Evolutionary conservation across 1,140 invertebrate genomes (phyloP).

Genomic region (Prorops nasuta): DNA sequence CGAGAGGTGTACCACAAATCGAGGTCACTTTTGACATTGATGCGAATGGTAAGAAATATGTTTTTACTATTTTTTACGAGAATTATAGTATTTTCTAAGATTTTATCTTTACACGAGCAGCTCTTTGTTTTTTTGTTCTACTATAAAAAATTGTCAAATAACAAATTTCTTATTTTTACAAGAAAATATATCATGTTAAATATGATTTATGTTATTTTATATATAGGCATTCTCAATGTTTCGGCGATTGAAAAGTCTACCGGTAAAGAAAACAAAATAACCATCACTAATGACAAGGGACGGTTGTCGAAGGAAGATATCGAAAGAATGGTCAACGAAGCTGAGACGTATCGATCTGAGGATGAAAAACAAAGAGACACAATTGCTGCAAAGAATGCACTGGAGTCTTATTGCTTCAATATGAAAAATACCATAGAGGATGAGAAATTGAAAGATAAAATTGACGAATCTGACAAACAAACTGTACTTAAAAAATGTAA

Average conservation of each 20-base stretch:
- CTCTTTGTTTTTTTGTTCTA: not conserved
- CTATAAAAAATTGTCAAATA: not conserved
- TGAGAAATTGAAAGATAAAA: slow-evolving; percentile 49
- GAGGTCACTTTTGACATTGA: slow-evolving; percentile 66
- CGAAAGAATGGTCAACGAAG: slow-evolving; percentile 75
- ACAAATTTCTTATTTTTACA: not conserved
- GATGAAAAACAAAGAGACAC: slow-evolving; percentile 68
- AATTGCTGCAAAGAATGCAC: slow-evolving; percentile 59
- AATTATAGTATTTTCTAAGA: not conserved
- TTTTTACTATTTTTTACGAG: not conserved
- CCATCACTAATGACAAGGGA: slow-evolving; percentile 83
- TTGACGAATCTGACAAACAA: slow-evolving; percentile 42
- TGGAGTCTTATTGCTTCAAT: slow-evolving; percentile 74
- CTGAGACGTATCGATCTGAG: slow-evolving; percentile 64
- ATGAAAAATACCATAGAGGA: slow-evolving; percentile 62
- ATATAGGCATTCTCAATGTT: slow-evolving; percentile 60
- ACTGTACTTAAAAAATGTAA: slow-evolving; percentile 51
- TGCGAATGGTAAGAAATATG: slow-evolving; percentile 59
- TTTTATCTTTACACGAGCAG: too few species aligned
- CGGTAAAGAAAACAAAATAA: slow-evolving; percentile 74
- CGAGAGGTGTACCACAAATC: slow-evolving; percentile 77
- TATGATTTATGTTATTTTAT: not conserved
- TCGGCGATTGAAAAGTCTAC: slow-evolving; percentile 60
- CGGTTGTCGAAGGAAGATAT: slow-evolving; percentile 78
- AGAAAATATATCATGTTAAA: not conserved